Evolutionary conservation across 2,888 invertebrate genomes (phyloP).

Genomic region (Scaeva pyrastri): DNA sequence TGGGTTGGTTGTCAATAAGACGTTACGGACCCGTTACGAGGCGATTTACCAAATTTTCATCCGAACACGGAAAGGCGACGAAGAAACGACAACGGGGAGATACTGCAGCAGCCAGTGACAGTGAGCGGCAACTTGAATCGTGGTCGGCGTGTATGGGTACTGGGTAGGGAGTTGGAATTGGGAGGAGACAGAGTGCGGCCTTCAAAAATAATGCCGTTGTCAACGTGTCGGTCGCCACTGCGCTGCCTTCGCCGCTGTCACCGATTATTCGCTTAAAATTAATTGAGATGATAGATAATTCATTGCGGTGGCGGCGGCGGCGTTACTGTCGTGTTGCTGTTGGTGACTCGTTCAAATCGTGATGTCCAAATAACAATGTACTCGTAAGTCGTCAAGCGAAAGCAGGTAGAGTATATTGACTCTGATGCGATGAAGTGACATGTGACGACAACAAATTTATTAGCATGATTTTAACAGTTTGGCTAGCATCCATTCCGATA

Average conservation of each 20-base stretch:
- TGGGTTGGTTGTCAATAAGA: not conserved
- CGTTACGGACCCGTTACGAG: slow-evolving; percentile 6
- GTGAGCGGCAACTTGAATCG: not conserved
- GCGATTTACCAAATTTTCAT: not conserved
- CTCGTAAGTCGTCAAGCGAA: not conserved
- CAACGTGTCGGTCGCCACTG: not conserved
- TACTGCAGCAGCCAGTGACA: slow-evolving; percentile 28
- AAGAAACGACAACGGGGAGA: slow-evolving; percentile 21
- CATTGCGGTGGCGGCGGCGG: slow-evolving; percentile 10
- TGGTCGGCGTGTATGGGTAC: too few relatives aligned
- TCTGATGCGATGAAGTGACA: not conserved
- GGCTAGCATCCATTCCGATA: slow-evolving; percentile 56
- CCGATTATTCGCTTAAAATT: slow-evolving; percentile 60
- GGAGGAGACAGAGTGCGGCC: too few relatives aligned
- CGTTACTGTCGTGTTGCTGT: not conserved
- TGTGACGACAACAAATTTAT: slow-evolving; percentile 60
- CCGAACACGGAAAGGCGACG: slow-evolving; percentile 25
- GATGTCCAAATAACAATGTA: slow-evolving; percentile 11
- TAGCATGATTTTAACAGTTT: slow-evolving; percentile 44
- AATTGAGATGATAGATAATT: slow-evolving; percentile 51
- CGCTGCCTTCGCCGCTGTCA: not conserved
- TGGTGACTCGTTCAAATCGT: not conserved
- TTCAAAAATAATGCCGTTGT: slow-evolving; percentile 39
- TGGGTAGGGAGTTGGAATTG: too few relatives aligned
- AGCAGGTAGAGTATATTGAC: slow-evolving; percentile 10